These are phyloP conservation scores for Neolamprologus falcicula DNA, from an alignment of 2,113 vertebrate genomes.

Conservation along the genomic window DNA sequence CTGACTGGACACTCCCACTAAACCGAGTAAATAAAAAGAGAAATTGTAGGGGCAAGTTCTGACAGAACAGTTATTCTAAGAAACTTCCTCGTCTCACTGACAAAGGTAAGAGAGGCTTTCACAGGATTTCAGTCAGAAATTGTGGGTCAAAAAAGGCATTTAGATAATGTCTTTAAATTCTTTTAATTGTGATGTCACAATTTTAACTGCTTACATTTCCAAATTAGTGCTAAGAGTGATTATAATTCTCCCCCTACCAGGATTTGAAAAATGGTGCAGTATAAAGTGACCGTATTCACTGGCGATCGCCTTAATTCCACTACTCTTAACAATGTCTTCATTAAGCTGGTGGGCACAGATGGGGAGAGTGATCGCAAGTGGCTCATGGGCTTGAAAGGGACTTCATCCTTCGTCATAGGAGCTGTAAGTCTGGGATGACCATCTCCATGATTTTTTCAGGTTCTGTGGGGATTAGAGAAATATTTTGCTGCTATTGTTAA, in stretches of 20 bases:
- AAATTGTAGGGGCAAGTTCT: rapidly evolving
- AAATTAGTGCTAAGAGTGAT: not conserved
- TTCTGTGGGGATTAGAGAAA: not conserved
- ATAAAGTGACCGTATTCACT: constrained; percentile 37
- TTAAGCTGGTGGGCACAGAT: constrained; percentile 35
- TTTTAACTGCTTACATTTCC: not conserved
- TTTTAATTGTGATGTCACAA: not conserved
- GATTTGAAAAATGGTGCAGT: constrained; percentile 6
- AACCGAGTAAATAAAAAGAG: not conserved
- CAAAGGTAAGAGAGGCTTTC: not conserved
- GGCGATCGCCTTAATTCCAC: rapidly evolving
- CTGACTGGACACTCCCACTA: not conserved
- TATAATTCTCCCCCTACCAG: not conserved
- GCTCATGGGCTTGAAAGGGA: not conserved
- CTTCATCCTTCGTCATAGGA: not conserved
- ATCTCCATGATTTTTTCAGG: not conserved
- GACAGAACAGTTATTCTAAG: not conserved
- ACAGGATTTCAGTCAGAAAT: not conserved
- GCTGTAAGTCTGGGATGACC: constrained; percentile 17
- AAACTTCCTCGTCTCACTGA: not conserved
- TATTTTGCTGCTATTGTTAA: too few relatives aligned
- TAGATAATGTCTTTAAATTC: not conserved
- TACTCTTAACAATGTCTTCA: constrained; percentile 34
- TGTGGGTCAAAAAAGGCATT: not conserved
- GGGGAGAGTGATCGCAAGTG: constrained; percentile 1